A percentile compares a stretch with the other conserved stretches of the same genome.
Evolutionary conservation across 2,113 vertebrate species (phyloP).

Genomic region (Malurus melanocephalus): DNA sequence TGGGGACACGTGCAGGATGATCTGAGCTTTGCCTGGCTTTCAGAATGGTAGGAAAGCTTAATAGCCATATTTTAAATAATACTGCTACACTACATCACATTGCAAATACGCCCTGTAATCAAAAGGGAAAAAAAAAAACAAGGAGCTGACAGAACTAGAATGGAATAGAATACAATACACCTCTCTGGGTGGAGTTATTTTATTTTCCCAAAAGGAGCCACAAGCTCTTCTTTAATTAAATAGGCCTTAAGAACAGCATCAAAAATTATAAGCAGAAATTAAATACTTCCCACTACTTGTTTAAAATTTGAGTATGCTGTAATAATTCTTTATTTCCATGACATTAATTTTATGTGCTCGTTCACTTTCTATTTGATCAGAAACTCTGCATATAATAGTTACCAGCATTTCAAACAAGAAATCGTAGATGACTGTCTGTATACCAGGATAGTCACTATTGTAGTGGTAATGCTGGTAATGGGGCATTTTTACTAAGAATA

Average conservation of each 20-base stretch:
- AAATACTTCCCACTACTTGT: conserved; percentile 14
- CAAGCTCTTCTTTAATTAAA: conserved; percentile 25
- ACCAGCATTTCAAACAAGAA: neutral
- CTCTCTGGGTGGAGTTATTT: conserved; percentile 23
- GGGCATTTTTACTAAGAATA: neutral
- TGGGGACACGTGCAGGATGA: conserved; percentile 1
- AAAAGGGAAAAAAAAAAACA: neutral
- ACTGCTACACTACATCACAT: neutral
- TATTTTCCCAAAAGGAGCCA: conserved; percentile 12
- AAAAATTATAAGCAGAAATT: conserved; percentile 14
- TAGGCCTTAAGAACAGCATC: conserved; percentile 8
- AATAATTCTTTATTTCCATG: conserved; percentile 33
- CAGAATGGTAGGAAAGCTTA: conserved; percentile 1
- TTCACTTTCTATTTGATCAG: conserved; percentile 5
- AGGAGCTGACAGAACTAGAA: conserved; percentile 9
- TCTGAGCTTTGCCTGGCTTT: conserved; percentile 22
- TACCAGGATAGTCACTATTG: neutral
- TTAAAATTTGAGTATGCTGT: neutral
- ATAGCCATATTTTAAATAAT: conserved; percentile 26
- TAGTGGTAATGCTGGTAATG: neutral
- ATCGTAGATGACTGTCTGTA: neutral
- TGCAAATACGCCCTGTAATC: conserved; percentile 10
- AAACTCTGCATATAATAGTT: neutral
- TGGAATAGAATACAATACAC: neutral
- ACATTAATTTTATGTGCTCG: neutral